Percentiles rank a stretch among this genome's conserved stretches.
phyloP scores from a whole-genome alignment of 2,797 vertebrate species.

The Calcarius lapponicus region DNA sequence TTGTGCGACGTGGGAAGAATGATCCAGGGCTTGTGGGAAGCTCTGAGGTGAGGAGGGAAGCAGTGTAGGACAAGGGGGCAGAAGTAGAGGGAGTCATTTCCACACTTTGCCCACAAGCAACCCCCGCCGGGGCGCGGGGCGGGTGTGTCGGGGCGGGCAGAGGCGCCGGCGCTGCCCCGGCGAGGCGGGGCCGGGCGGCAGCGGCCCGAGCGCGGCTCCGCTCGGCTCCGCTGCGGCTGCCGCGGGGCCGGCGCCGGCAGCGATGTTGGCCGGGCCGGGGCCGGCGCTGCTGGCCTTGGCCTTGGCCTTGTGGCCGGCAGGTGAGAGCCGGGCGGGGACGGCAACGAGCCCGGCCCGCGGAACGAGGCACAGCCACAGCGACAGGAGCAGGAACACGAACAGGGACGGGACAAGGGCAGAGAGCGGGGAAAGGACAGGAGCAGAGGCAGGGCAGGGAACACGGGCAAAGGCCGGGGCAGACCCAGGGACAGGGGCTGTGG shows the following conservation, averaged over 20 bases:
- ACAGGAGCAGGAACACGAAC: too few relatives aligned
- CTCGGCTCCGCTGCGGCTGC: neutral
- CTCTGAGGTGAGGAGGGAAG: fast-evolving
- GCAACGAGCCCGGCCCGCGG: too few relatives aligned
- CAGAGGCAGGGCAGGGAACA: too few relatives aligned
- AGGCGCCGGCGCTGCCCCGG: neutral
- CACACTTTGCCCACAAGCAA: neutral
- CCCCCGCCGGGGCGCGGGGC: fast-evolving
- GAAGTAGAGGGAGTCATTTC: fast-evolving
- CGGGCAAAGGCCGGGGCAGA: too few relatives aligned
- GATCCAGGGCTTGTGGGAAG: neutral
- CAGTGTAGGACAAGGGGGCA: fast-evolving
- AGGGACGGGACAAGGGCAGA: too few relatives aligned
- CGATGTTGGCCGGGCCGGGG: too few relatives aligned
- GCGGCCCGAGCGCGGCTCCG: neutral
- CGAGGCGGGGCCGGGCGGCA: neutral
- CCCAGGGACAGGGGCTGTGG: too few relatives aligned
- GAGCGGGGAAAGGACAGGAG: too few relatives aligned
- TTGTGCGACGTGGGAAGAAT: fast-evolving
- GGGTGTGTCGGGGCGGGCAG: neutral
- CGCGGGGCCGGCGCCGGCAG: neutral
- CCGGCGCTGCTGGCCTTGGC: too few relatives aligned
- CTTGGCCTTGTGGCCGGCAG: too few relatives aligned
- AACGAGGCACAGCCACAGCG: too few relatives aligned
- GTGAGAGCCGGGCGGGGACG: too few relatives aligned